Evolutionary conservation across 1,140 invertebrate species (phyloP), one percentile per base, ranked within the genome.

Genomic region (Neodiprion virginianus): DNA sequence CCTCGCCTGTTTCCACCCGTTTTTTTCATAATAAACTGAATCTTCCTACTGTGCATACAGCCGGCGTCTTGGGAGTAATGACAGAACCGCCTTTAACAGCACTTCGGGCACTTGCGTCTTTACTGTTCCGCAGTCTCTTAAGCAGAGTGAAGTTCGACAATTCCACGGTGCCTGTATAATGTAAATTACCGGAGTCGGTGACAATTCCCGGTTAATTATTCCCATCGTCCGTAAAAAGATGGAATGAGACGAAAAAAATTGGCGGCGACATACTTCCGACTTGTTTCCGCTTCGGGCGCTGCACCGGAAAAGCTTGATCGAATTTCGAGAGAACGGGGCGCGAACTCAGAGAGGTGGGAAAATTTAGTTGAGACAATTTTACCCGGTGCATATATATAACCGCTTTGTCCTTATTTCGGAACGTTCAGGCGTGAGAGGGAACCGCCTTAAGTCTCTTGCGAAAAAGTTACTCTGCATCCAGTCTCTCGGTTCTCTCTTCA

Each of bases 291-390:
- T 69, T 69, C 11, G 2, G 10, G 67, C 4, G 47, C 67, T 0
- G 17, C 23, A 11, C 67, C 2, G 23, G 67, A 21, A 21, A 21
- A 12, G 7, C 67, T 69, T 40, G 67, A 40, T 8, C 53, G 8
- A 61, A 12, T 61, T 14, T 61, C 11, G 8, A 61, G n/a, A 21
- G n/a, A n/a, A 68, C 50, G 53, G 70, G 49, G 72, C 72, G 71
- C n/a, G 48, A 77, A 50, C 48, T 75, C 40, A 8, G 74, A 61
- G 53, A 66, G 76, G 79, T 79, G 77, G 75, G 77, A 80, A 74
- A 82, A 80, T 81, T 80, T 80, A 82, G 78, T 77, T 77, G 75
- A 82, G 75, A 74, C 75, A 77, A 76, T 81, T 81, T 73, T 47
- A n/a, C 61, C 61, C 11, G 68, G 11, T 71, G 49, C 11, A 74